Percentiles rank a stretch among this genome's conserved stretches.
These are phyloP conservation scores for Atractosteus spatula DNA, from an alignment of 2,113 vertebrate genomes.

Conservation along the genomic window DNA sequence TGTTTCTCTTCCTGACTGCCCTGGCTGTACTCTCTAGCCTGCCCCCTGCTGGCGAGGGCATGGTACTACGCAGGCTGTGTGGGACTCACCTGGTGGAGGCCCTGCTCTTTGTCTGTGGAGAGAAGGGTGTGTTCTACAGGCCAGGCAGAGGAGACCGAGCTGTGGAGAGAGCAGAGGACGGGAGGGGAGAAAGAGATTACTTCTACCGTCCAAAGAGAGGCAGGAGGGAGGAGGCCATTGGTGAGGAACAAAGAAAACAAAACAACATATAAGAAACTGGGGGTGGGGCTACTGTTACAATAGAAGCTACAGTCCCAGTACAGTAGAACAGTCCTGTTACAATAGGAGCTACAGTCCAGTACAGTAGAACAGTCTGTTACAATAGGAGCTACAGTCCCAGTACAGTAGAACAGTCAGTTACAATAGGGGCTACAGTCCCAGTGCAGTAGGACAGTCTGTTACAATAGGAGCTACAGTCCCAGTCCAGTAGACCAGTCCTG, in stretches of 20 bases:
- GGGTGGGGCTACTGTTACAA: too few relatives aligned
- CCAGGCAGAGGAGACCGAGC: not conserved
- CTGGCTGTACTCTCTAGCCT: slow-evolving; percentile 19
- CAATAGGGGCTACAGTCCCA: too few relatives aligned
- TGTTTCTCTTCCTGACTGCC: not conserved
- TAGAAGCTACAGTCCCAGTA: too few relatives aligned
- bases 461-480: too few relatives aligned
- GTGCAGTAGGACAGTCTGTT: too few relatives aligned
- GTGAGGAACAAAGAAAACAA: not conserved
- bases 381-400: too few relatives aligned
- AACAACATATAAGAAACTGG: too few relatives aligned
- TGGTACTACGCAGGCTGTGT: slow-evolving; percentile 28
- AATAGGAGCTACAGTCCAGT: too few relatives aligned
- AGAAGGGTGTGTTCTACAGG: slow-evolving; percentile 43
- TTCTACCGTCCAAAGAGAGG: not conserved
- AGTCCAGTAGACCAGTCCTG: too few relatives aligned
- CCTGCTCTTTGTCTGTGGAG: slow-evolving; percentile 42
- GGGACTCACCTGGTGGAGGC: slow-evolving; percentile 44
- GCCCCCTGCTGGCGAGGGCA: slow-evolving; percentile 2
- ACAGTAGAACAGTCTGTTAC: too few relatives aligned
- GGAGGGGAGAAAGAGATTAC: not conserved
- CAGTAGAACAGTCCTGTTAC: too few relatives aligned
- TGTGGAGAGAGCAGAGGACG: not conserved
- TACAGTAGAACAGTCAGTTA: too few relatives aligned
- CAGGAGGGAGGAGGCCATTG: not conserved